Percentiles rank a stretch among this genome's conserved stretches.
Evolutionary conservation across 2,113 vertebrate genomes (phyloP).

Genomic region (Micromys minutus): DNA sequence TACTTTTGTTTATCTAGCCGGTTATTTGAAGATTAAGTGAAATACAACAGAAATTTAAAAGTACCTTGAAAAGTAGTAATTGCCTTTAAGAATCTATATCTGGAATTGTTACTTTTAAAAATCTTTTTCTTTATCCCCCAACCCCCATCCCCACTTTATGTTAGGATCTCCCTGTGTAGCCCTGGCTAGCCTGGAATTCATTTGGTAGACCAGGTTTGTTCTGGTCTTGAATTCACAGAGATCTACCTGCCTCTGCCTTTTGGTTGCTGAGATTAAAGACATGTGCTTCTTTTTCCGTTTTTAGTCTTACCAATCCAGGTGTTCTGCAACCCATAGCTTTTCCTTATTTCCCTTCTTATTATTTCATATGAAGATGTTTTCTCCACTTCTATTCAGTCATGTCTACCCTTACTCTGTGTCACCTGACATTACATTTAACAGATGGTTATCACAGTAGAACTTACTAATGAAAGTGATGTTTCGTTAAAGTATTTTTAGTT

Average conservation of each 20-base stretch:
- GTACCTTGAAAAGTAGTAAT: constrained; percentile 21
- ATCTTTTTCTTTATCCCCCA: background rate
- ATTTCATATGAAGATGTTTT: constrained; percentile 7
- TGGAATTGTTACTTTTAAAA: background rate
- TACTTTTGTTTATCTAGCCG: background rate
- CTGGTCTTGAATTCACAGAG: background rate
- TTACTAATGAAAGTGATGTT: constrained; percentile 40
- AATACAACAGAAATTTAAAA: constrained; percentile 34
- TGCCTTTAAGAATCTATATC: background rate
- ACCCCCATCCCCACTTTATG: background rate
- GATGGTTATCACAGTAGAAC: background rate
- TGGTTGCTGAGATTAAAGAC: background rate
- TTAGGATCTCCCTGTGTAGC: background rate
- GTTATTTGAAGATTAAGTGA: constrained; percentile 45
- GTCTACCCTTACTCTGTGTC: background rate
- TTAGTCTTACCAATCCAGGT: constrained; percentile 1
- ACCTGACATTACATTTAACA: background rate
- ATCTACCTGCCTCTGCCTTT: background rate
- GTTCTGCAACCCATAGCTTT: background rate
- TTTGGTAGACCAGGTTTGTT: background rate
- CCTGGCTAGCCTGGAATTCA: background rate
- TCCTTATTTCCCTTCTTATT: constrained; percentile 14
- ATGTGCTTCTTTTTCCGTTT: background rate
- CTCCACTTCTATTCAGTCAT: constrained; percentile 7
- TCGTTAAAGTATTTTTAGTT: background rate